Evolutionary conservation across 1,140 invertebrate species (phyloP).

Genomic region (Augochlora pura): DNA sequence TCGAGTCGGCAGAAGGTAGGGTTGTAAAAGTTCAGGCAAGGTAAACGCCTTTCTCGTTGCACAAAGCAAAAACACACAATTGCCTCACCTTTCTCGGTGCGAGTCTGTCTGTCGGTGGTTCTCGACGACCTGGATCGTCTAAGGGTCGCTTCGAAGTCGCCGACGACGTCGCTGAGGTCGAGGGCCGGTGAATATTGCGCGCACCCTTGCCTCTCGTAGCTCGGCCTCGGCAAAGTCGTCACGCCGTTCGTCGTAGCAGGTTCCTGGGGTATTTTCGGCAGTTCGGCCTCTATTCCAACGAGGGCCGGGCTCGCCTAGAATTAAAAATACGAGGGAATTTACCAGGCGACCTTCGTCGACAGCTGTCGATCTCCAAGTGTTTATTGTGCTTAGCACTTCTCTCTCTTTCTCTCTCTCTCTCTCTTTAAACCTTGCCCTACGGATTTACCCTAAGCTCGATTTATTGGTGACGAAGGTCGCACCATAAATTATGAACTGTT

Average conservation of each 20-base stretch:
- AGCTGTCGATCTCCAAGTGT: conserved; percentile 11
- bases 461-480: no score
- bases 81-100: conserved; percentile 59
- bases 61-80: no score
- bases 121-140: conserved; percentile 78
- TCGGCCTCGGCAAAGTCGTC: conserved; percentile 55
- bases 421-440: no score
- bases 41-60: no score
- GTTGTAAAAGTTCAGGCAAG: no score
- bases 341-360: conserved; percentile 4
- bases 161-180: conserved; percentile 84
- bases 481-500: no score
- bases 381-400: neutral
- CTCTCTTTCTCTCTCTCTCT: no score
- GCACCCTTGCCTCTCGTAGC: conserved; percentile 42
- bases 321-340: conserved; percentile 35
- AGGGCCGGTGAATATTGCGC: conserved; percentile 55
- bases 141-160: conserved; percentile 88
- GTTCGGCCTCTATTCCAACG: conserved; percentile 64
- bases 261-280: conserved; percentile 71
- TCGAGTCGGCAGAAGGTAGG: no score
- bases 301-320: conserved; percentile 70
- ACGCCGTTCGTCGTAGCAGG: conserved; percentile 57
- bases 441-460: no score
- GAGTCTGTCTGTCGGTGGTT: conserved; percentile 44